Percentiles rank a stretch among this genome's conserved stretches.
phyloP scores from a whole-genome alignment of 2,888 invertebrate genomes.

The Rhagium mordax region DNA sequence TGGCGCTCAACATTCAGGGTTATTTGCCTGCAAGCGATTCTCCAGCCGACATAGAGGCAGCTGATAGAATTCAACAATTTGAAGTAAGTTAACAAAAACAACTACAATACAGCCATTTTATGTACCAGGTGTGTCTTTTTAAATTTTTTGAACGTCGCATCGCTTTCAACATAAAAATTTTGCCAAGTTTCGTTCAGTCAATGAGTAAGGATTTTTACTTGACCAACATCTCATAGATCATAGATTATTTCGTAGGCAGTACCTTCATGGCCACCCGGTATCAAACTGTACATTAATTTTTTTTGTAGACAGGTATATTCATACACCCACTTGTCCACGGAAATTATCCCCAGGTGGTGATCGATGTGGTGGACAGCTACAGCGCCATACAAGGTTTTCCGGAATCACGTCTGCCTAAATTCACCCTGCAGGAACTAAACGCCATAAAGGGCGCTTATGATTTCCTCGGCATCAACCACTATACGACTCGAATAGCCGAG shows the following conservation, averaged over 20 bases:
- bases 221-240: no score
- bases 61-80: slow-evolving; percentile 39
- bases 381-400: slow-evolving; percentile 71
- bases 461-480: slow-evolving; percentile 83
- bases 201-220: no score
- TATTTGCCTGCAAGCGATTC: slow-evolving; percentile 37
- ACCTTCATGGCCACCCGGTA: slow-evolving; percentile 33
- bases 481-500: slow-evolving; percentile 75
- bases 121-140: no score
- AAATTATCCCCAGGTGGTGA: slow-evolving; percentile 79
- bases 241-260: slow-evolving; percentile 31
- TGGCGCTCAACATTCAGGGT: background rate
- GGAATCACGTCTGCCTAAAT: slow-evolving; percentile 76
- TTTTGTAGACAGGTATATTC: slow-evolving; percentile 47
- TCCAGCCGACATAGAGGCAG: slow-evolving; percentile 34
- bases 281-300: slow-evolving; percentile 29
- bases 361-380: slow-evolving; percentile 72
- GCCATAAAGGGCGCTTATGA: slow-evolving; percentile 77
- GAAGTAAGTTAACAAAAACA: slow-evolving; percentile 35
- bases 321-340: slow-evolving; percentile 77
- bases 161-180: no score
- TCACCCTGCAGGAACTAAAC: slow-evolving; percentile 75
- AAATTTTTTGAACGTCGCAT: no score
- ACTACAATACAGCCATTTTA: no score
- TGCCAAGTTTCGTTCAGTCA: no score